Base-by-base conservation (phyloP, 2,797 vertebrate species). In the Pangasius macronema region DNA sequence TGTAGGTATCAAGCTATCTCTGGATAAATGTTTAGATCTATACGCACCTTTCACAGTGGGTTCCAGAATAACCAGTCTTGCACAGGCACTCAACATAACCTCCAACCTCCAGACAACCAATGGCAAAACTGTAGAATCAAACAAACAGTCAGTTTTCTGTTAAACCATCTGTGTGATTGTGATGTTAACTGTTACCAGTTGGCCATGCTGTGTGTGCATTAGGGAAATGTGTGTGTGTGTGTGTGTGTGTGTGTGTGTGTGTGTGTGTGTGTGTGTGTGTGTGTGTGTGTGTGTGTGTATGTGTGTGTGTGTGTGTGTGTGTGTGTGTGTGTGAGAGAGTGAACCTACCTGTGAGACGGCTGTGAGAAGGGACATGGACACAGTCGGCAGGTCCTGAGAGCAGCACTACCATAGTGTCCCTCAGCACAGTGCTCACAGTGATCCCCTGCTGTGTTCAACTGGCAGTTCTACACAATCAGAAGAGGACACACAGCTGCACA, bases 391-490 rank as follows among this genome's bases (percentile, higher is more conserved):
- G 95, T 93, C 72, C 95, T 95, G 1, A 89, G 93, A 86, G 89
- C 85, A 27, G 96, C 94, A 1, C 95, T 95, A 87, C 97, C 95
- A 86, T 96, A 96, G 92, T 95, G 95, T 85, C 97, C 97, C 22
- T 96, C 95, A 91, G 93, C 94, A 92, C 97, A 98, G 13, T 2
- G 92, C 18, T 98, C 96, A 87, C 97, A 98, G 82, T 92, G 93
- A 5, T 97, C 94, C 6, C 97, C 96, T 0, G 89, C 93, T 0
- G 97, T 96, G 90, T 97, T 93, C 65, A 95, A 94, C 87, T 93
- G 95, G 92, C 97, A 97, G 88, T 96, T 95, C 97, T 98, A 89
- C 65, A 76, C 87, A 72, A 88, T 0, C 5, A 89, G 20, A 53
- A 84, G 51, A 59, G n/a, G 46, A 90, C 55, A 82, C 5, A 87